Evolutionary conservation across 1,140 invertebrate species (phyloP).

Genomic region (Dendrolimus punctatus): DNA sequence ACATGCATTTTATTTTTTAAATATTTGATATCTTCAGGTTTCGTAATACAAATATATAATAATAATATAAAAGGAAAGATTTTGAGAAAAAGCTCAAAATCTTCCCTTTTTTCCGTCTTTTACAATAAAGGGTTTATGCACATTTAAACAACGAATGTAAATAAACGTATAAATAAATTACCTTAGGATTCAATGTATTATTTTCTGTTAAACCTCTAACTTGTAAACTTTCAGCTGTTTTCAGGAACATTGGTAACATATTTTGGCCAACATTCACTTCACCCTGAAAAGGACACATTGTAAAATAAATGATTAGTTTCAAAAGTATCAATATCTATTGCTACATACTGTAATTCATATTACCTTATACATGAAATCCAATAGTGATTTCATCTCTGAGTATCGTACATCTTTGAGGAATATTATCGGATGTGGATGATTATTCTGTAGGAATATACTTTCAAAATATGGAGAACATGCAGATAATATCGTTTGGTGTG

Average conservation of each 20-base stretch:
- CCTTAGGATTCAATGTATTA: conserved; percentile 78
- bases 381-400: conserved; percentile 88
- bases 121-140: too few species aligned
- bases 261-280: conserved; percentile 92
- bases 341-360: conserved; percentile 10
- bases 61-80: too few species aligned
- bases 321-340: conserved; percentile 4
- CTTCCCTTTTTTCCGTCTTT: too few species aligned
- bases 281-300: conserved; percentile 67
- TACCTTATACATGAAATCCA: conserved; percentile 92
- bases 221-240: conserved; percentile 92
- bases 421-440: conserved; percentile 93
- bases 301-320: background rate
- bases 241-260: conserved; percentile 89
- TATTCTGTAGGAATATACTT: conserved; percentile 92
- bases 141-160: too few species aligned
- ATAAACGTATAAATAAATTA: conserved; percentile 19
- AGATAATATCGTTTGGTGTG: conserved; percentile 93
- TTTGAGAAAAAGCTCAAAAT: too few species aligned
- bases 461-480: conserved; percentile 97
- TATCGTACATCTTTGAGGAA: conserved; percentile 92
- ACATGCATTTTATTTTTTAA: too few species aligned
- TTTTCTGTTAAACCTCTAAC: conserved; percentile 91
- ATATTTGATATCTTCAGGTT: too few species aligned
- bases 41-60: too few species aligned